These are phyloP conservation scores for Spilarctia lutea DNA, from an alignment of 2,888 invertebrate genomes.

Conservation along the genomic window DNA sequence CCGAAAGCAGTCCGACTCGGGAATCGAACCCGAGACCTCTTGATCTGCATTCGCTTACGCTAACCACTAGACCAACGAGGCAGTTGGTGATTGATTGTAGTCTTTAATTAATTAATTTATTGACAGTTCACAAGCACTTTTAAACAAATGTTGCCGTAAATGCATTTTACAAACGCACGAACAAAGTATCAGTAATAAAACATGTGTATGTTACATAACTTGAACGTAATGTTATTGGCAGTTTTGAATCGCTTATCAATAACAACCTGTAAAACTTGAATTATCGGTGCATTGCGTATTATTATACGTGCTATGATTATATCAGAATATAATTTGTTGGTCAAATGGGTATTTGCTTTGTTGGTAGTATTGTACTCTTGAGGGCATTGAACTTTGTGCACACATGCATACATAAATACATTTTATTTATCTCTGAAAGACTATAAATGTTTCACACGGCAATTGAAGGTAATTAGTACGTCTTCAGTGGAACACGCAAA, in stretches of 20 bases:
- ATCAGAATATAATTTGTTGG: background rate
- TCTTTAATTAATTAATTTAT: too few species aligned
- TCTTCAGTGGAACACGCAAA: too few species aligned
- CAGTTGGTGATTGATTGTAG: too few species aligned
- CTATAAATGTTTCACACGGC: too few species aligned
- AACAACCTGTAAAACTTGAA: slow-evolving; percentile 6
- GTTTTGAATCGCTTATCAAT: background rate
- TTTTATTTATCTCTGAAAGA: too few species aligned
- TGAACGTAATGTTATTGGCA: background rate
- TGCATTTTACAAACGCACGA: background rate
- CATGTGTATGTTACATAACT: background rate
- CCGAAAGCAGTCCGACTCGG: too few species aligned
- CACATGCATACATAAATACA: too few species aligned
- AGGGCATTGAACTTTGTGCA: background rate
- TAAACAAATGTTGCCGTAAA: background rate
- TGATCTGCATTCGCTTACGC: too few species aligned
- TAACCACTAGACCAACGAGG: too few species aligned
- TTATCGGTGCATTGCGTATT: background rate
- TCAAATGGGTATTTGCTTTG: background rate
- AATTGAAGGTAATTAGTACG: too few species aligned
- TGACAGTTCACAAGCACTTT: too few species aligned
- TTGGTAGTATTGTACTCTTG: background rate
- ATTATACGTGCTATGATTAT: background rate
- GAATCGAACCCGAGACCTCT: too few species aligned
- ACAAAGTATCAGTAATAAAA: background rate